Percentiles rank a stretch among this genome's conserved stretches.
Conservation (phyloP, 2,113 vertebrate species). For the Condylura cristata region DNA sequence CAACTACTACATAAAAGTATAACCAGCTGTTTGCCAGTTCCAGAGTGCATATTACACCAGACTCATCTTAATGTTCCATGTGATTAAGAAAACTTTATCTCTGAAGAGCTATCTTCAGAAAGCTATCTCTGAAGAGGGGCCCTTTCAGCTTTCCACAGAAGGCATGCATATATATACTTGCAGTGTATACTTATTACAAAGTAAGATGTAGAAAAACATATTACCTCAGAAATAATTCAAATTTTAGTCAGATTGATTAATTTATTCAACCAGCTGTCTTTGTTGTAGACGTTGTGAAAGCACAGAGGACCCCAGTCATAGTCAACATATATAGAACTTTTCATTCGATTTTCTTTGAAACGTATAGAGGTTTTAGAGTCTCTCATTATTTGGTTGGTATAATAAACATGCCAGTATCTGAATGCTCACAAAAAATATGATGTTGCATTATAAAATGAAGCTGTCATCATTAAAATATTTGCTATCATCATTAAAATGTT, state of each 20-base stretch:
- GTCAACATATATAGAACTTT: neutral
- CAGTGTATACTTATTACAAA: neutral
- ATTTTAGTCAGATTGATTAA: conserved; percentile 7
- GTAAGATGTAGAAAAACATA: neutral
- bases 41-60: neutral
- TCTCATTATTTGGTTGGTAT: neutral
- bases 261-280: conserved; percentile 37
- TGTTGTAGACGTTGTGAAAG: neutral
- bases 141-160: neutral
- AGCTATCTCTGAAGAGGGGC: neutral
- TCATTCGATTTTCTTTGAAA: conserved; percentile 13
- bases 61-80: neutral
- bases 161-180: neutral
- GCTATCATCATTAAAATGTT: conserved; percentile 36
- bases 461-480: conserved; percentile 46
- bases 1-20: neutral
- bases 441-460: neutral
- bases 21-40: neutral
- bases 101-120: no score
- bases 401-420: neutral
- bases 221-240: neutral
- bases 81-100: neutral
- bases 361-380: neutral
- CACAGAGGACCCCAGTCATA: conserved; percentile 20
- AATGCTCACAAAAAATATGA: neutral